phyloP scores from a whole-genome alignment of 2,113 vertebrate species.

The Rhinichthys klamathensis region DNA sequence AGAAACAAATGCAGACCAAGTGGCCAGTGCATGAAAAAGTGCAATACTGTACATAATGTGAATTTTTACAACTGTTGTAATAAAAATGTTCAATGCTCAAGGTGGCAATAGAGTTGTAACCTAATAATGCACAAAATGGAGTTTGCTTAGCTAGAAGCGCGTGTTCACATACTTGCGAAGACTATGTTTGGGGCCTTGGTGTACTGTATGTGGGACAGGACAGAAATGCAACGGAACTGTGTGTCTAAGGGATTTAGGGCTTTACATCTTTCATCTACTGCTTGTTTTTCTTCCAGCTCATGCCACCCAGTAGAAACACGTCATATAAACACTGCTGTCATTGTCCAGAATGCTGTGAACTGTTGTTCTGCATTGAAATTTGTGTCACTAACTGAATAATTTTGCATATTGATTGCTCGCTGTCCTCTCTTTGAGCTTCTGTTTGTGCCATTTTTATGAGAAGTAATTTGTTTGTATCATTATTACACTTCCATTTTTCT shows the following conservation, averaged over 20 bases:
- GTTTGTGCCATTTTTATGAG: background rate
- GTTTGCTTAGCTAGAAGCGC: background rate
- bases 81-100: too few species aligned
- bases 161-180: background rate
- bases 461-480: constrained; percentile 17
- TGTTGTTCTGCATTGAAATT: constrained; percentile 35
- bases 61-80: too few species aligned
- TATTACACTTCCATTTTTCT: constrained; percentile 36
- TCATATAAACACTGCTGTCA: constrained; percentile 37
- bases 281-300: constrained; percentile 51
- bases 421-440: background rate
- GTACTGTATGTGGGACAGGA: background rate
- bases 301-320: constrained; percentile 66
- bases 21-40: too few species aligned
- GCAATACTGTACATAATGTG: too few species aligned
- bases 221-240: constrained; percentile 8
- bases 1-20: background rate
- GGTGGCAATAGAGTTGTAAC: too few species aligned
- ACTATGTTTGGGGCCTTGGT: background rate
- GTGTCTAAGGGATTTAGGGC: constrained; percentile 49
- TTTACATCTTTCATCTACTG: constrained; percentile 55
- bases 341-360: constrained; percentile 55
- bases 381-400: constrained; percentile 9
- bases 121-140: background rate
- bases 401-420: background rate